Base-by-base conservation (phyloP, 2,888 invertebrate genomes). In the Drosophila borealis region DNA sequence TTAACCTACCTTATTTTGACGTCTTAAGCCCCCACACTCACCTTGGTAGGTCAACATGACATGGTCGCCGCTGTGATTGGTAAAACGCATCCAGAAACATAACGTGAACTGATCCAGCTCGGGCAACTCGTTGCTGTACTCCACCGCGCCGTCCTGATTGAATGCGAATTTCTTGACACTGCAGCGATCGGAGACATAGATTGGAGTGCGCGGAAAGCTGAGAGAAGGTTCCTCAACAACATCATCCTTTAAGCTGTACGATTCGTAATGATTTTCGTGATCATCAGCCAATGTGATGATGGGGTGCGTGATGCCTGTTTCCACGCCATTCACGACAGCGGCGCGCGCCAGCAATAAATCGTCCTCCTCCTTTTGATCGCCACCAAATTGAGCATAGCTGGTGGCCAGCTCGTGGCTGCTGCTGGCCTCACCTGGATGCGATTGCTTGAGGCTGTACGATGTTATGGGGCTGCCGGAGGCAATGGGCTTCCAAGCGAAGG, bases 51-150 rank as follows among this genome's bases (percentile, higher is more conserved):
- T 96, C 90, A 97, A 95, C 57, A 97, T 91, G 0, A 96, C 96
- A 93, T 97, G 97, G 89, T 97, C 96, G 66, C 95, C 95, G 25
- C 95, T 95, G 89, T 97, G 97, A 88, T 97, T 97, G 81, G 95
- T 94, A 89, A 96, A 97, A 85, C 96, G 96, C 81, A 94, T 95
- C 97, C 97, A 97, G 92, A 95, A 94, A 90, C 97, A 97, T 10
- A 97, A 93, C 0, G 97, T 97, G 90, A 97, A 97, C 91, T 97
- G 97, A 81, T 96, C 96, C 79, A 97, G 89, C 88, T 96, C 95
- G 0, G 96, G 96, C 37, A 97, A 85, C 33, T 94, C 93, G 39
- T 94, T 94, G 68, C 96, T 95, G 91, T 96, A 97, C 81, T 96
- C 95, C 62, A 96, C 93, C 85, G 93, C 95, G 13, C 95, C 93